phyloP scores from a whole-genome alignment of 2,797 vertebrate genomes.

The Alca torda region DNA sequence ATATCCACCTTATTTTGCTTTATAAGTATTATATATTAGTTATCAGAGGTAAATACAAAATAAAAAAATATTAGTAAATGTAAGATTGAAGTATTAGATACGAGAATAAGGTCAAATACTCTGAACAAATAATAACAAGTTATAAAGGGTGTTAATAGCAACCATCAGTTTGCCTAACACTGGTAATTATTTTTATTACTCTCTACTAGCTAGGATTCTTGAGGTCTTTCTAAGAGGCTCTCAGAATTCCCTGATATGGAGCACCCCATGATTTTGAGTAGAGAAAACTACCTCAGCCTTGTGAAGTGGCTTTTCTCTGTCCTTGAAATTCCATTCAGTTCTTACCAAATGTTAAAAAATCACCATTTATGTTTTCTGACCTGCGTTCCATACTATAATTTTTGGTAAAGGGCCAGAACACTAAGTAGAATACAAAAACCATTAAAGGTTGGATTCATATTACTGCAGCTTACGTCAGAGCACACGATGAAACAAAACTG shows the following conservation, averaged over 20 bases:
- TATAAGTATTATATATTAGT: fast-evolving
- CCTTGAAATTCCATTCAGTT: not conserved
- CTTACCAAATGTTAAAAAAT: not conserved
- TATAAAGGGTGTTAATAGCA: not conserved
- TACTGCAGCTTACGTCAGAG: not conserved
- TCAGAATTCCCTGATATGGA: not conserved
- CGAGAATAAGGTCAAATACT: not conserved
- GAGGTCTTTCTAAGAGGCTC: not conserved
- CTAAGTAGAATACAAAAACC: not conserved
- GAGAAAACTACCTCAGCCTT: not conserved
- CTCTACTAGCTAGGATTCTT: not conserved
- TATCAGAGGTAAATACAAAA: not conserved
- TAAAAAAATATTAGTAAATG: not conserved
- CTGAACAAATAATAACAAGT: not conserved
- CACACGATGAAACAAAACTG: not conserved
- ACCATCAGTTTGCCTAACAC: not conserved
- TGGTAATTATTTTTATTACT: not conserved
- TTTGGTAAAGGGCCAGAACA: not conserved
- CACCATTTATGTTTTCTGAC: not conserved
- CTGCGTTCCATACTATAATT: not conserved
- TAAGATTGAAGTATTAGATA: not conserved
- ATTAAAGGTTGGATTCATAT: not conserved
- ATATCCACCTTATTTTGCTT: not conserved
- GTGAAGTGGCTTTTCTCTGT: not conserved
- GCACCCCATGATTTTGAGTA: not conserved